A percentile compares a stretch with the other conserved stretches of the same genome.
phyloP scores from a whole-genome alignment of 2,888 invertebrate species.

The Drosophila testacea region DNA sequence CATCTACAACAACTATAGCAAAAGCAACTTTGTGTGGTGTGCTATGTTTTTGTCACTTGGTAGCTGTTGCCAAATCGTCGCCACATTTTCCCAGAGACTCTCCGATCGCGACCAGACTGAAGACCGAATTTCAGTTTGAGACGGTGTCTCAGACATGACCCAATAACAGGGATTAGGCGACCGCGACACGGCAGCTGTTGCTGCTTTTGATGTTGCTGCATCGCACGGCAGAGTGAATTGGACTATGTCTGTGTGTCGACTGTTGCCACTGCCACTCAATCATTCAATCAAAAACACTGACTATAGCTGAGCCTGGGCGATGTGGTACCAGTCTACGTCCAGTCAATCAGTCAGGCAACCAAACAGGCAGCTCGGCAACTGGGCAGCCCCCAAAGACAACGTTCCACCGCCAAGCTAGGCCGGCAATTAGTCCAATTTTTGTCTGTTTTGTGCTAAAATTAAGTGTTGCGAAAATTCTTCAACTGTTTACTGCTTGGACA shows the following conservation, averaged over 20 bases:
- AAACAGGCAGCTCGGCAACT: conserved; percentile 19
- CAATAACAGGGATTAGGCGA: conserved; percentile 77
- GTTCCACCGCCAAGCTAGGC: conserved; percentile 53
- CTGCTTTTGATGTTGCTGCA: conserved; percentile 26
- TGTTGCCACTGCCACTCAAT: conserved; percentile 73
- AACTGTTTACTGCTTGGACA: conserved; percentile 50
- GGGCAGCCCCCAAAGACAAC: conserved; percentile 18
- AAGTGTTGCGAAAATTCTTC: conserved; percentile 80
- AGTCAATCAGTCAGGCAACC: conserved; percentile 42
- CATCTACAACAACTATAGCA: conserved; percentile 34
- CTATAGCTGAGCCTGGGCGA: conserved; percentile 36
- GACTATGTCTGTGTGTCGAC: conserved; percentile 50
- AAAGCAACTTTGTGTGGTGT: conserved; percentile 49
- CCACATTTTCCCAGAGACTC: conserved; percentile 74
- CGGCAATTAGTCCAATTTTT: conserved; percentile 80
- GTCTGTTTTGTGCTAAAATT: conserved; percentile 71
- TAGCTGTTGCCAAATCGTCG: conserved; percentile 71
- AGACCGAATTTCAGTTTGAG: conserved; percentile 19
- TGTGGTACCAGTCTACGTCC: conserved; percentile 43
- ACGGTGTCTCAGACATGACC: conserved; percentile 65
- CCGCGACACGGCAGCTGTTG: conserved; percentile 53
- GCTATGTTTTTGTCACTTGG: conserved; percentile 77
- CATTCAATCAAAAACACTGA: conserved; percentile 64
- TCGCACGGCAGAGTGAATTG: conserved; percentile 10
- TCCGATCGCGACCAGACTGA: conserved; percentile 24